A percentile compares a stretch with the other conserved stretches of the same genome.
phyloP scores from a whole-genome alignment of 2,113 vertebrate species.

The Eleginops maclovinus region DNA sequence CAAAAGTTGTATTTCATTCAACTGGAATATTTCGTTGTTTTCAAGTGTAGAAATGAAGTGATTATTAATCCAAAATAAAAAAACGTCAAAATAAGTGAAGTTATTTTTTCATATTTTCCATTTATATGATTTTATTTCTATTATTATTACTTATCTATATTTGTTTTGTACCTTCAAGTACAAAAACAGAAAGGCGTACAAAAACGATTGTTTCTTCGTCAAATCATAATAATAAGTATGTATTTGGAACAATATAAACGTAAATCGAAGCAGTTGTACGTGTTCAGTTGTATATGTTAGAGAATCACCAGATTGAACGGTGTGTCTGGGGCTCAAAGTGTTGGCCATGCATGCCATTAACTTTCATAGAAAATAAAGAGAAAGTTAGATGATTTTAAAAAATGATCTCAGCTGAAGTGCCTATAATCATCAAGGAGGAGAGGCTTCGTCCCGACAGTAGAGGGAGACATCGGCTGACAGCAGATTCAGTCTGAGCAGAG shows the following conservation, averaged over 20 bases:
- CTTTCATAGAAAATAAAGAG: neutral
- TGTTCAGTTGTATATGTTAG: neutral
- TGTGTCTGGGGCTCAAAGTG: neutral
- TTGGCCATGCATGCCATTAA: neutral
- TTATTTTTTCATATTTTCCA: too few species aligned
- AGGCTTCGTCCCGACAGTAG: slow-evolving; percentile 34
- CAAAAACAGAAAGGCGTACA: too few species aligned
- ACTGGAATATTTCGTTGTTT: neutral
- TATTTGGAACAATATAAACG: too few species aligned
- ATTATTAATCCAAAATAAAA: neutral
- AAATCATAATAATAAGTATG: too few species aligned
- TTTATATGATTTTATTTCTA: too few species aligned
- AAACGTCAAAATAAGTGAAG: too few species aligned
- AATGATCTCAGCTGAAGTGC: neutral
- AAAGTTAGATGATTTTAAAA: neutral
- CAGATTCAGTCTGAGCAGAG: neutral
- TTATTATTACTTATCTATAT: too few species aligned
- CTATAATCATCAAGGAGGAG: neutral
- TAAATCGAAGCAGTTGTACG: too few species aligned
- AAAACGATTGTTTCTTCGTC: too few species aligned
- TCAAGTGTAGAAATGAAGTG: neutral
- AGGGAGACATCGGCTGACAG: slow-evolving; percentile 49
- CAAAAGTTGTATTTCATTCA: neutral
- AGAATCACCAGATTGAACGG: neutral
- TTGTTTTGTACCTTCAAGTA: too few species aligned